Conservation (phyloP, 2,888 invertebrate genomes). For the Vanessa cardui region DNA sequence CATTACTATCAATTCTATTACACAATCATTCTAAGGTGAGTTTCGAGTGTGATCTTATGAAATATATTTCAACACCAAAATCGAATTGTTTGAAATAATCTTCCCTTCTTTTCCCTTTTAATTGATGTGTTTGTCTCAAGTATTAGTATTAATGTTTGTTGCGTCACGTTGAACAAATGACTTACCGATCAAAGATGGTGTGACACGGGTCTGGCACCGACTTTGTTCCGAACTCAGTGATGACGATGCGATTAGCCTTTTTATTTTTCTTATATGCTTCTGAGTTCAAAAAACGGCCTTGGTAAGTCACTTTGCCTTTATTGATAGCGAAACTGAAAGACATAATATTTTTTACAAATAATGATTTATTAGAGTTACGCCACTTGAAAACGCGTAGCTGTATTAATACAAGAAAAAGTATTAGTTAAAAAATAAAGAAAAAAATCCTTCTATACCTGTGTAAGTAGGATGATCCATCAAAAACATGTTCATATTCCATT, state of each 20-base stretch:
- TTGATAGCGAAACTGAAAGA: constrained; percentile 86
- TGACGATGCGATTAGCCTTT: constrained; percentile 90
- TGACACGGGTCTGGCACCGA: constrained; percentile 91
- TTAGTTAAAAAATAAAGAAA: no score
- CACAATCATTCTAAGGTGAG: no score
- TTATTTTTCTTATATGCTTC: constrained; percentile 88
- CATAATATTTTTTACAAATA: no score
- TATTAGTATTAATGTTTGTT: not conserved
- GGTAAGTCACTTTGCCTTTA: constrained; percentile 90
- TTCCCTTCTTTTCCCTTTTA: no score
- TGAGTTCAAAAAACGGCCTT: constrained; percentile 88
- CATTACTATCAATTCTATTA: no score
- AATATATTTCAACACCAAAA: no score
- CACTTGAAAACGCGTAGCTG: no score
- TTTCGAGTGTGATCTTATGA: no score
- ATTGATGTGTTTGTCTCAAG: no score
- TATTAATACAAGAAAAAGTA: no score
- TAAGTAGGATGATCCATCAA: constrained; percentile 32
- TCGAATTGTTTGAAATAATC: no score
- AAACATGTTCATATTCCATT: constrained; percentile 27
- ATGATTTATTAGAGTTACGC: no score
- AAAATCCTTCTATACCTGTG: constrained; percentile 15
- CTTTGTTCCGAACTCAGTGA: constrained; percentile 92
- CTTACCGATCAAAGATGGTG: constrained; percentile 85
- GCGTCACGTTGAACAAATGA: not conserved